These are phyloP conservation scores for Triplophysa tibetana DNA, from an alignment of 2,113 vertebrate genomes.

Conservation along the genomic window DNA sequence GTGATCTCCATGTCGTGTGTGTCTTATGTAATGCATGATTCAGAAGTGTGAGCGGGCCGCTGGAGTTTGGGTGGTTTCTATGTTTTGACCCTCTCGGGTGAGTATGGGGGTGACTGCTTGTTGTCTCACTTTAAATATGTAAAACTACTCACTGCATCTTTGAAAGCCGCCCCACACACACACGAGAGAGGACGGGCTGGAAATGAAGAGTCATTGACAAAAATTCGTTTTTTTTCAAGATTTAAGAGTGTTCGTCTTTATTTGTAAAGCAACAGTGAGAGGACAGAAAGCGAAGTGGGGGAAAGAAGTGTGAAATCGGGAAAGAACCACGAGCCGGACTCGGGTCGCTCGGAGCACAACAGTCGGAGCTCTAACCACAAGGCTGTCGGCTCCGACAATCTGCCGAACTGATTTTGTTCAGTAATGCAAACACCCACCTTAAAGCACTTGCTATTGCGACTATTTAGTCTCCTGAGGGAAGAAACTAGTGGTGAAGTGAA, in stretches of 20 bases:
- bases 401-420: neutral
- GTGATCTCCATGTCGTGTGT: slow-evolving; percentile 12
- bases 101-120: slow-evolving; percentile 60
- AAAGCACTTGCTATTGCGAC: slow-evolving; percentile 36
- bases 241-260: too few species aligned
- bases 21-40: slow-evolving; percentile 58
- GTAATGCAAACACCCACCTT: slow-evolving; percentile 8
- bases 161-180: neutral
- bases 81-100: slow-evolving; percentile 58
- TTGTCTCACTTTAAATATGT: slow-evolving; percentile 47
- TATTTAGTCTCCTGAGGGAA: slow-evolving; percentile 45
- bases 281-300: too few species aligned
- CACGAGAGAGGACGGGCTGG: neutral
- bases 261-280: too few species aligned
- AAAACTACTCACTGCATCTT: neutral
- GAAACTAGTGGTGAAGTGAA: slow-evolving; percentile 50
- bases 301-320: too few species aligned
- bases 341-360: too few species aligned
- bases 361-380: too few species aligned
- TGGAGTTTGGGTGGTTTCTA: slow-evolving; percentile 28
- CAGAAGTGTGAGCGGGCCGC: slow-evolving; percentile 44
- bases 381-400: too few species aligned
- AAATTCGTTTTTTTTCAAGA: too few species aligned
- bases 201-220: too few species aligned
- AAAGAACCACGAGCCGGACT: too few species aligned